phyloP scores from a whole-genome alignment of 2,888 invertebrate species.

The Cheilosia impressa region DNA sequence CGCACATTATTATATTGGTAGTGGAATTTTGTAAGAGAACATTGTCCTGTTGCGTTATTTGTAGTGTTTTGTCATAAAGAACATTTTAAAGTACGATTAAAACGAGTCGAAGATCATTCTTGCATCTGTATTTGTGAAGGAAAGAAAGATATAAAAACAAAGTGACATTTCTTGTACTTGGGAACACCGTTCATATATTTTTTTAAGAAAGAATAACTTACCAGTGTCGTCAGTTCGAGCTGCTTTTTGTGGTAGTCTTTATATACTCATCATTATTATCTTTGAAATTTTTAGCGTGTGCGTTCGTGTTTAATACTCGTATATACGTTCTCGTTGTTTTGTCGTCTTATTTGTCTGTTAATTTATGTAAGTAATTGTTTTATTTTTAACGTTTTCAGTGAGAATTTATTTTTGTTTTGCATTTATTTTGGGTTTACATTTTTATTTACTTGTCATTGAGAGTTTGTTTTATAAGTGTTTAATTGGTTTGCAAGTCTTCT shows the following conservation, averaged over 20 bases:
- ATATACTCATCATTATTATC: conserved; percentile 29
- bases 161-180: conserved; percentile 41
- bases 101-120: not conserved
- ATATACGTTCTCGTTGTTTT: conserved; percentile 20
- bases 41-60: conserved; percentile 69
- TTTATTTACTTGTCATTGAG: conserved; percentile 39
- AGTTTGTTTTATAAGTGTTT: conserved; percentile 40
- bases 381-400: conserved; percentile 49
- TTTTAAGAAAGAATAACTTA: not conserved
- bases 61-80: conserved; percentile 57
- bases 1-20: conserved; percentile 24
- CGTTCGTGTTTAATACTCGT: conserved; percentile 24
- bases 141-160: not conserved
- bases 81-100: not conserved
- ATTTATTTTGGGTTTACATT: conserved; percentile 28
- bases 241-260: conserved; percentile 63
- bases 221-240: conserved; percentile 38
- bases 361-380: conserved; percentile 72
- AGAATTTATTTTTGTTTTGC: conserved; percentile 27
- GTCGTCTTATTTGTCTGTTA: conserved; percentile 54
- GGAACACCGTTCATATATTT: conserved; percentile 35
- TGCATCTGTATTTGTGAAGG: not conserved
- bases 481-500: conserved; percentile 29
- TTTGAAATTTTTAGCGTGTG: conserved; percentile 36
- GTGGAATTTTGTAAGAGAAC: conserved; percentile 46